These are phyloP conservation scores for Habroteleia sp. DNA, from an alignment of 2,888 invertebrate species.

Conservation along the genomic window DNA sequence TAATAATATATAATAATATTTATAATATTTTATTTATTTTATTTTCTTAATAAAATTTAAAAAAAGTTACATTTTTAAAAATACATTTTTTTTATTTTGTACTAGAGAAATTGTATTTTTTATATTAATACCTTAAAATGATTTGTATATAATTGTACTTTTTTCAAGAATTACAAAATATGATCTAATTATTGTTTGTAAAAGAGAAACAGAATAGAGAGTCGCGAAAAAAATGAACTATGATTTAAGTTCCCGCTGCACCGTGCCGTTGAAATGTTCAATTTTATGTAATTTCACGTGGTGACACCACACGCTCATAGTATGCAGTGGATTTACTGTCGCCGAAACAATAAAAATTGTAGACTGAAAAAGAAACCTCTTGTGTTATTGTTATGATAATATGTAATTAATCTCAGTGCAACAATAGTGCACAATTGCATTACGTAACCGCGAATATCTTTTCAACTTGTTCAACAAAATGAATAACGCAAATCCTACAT, in stretches of 20 bases:
- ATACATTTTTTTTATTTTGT: too few species aligned
- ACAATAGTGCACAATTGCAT: conserved; percentile 51
- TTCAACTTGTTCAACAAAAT: conserved; percentile 38
- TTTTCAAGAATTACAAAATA: neutral
- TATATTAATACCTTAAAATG: too few species aligned
- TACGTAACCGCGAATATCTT: conserved; percentile 40
- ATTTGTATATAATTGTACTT: too few species aligned
- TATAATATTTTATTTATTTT: too few species aligned
- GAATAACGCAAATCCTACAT: conserved; percentile 30
- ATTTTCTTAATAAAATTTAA: too few species aligned
- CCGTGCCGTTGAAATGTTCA: conserved; percentile 35
- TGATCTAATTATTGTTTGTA: neutral
- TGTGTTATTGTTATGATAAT: conserved; percentile 56
- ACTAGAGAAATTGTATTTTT: too few species aligned
- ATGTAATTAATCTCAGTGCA: conserved; percentile 51
- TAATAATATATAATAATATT: too few species aligned
- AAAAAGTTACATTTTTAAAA: too few species aligned
- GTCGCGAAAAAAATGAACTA: conserved; percentile 3
- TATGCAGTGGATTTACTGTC: conserved; percentile 16
- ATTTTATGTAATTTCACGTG: conserved; percentile 39
- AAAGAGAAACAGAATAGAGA: too few species aligned
- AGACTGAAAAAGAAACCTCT: conserved; percentile 33
- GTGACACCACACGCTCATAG: conserved; percentile 18
- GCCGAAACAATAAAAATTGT: conserved; percentile 54
- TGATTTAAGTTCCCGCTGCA: conserved; percentile 3